phyloP scores from a whole-genome alignment of 2,888 invertebrate species.

The Microdon myrmicae region DNA sequence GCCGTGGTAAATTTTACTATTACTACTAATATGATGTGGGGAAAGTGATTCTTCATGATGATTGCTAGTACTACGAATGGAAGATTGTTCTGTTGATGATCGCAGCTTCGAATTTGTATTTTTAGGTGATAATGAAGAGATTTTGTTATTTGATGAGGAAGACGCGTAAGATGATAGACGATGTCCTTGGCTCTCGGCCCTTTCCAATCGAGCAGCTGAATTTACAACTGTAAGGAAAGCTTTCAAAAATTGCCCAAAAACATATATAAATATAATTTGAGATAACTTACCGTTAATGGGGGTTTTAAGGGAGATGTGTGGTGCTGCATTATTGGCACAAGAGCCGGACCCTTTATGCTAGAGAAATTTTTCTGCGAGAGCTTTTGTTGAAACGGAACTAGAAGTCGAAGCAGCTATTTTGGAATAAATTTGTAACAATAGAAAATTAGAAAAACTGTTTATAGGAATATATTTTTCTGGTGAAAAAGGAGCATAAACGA shows the following conservation, averaged over 20 bases:
- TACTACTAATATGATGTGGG: constrained; percentile 51
- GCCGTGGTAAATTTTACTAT: constrained; percentile 41
- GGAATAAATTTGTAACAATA: no score
- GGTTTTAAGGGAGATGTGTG: constrained; percentile 53
- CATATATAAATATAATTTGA: no score
- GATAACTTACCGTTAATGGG: constrained; percentile 49
- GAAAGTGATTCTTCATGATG: constrained; percentile 53
- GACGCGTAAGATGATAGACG: constrained; percentile 55
- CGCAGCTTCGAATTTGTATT: constrained; percentile 37
- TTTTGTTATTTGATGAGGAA: constrained; percentile 53
- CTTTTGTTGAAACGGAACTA: constrained; percentile 70
- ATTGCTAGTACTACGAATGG: constrained; percentile 43
- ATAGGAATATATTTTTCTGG: no score
- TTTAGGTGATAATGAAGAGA: constrained; percentile 39
- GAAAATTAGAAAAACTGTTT: no score
- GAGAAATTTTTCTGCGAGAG: constrained; percentile 64
- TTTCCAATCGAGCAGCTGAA: constrained; percentile 49
- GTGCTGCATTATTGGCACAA: constrained; percentile 58
- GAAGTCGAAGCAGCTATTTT: constrained; percentile 67
- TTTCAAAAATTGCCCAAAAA: background rate
- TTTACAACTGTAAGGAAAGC: background rate
- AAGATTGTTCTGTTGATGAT: constrained; percentile 48
- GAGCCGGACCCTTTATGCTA: constrained; percentile 67
- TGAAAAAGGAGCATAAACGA: no score
- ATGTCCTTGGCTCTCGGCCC: constrained; percentile 56